Evolutionary conservation across 2,888 invertebrate genomes (phyloP).

Genomic region (Drosophila infuscata): DNA sequence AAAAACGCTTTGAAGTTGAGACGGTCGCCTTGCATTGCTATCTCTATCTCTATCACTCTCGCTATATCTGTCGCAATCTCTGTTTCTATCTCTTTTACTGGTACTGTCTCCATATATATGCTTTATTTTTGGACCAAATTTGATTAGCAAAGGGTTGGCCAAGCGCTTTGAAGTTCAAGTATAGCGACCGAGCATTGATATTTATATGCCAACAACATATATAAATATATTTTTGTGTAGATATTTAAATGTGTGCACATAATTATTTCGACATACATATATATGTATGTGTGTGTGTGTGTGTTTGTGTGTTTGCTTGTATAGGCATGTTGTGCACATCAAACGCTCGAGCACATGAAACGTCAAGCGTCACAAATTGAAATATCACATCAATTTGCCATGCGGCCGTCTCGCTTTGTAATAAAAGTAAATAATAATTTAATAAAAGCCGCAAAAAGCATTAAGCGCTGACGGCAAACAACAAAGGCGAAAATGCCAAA

Average conservation of each 20-base stretch:
- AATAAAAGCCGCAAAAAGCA: conserved; percentile 73
- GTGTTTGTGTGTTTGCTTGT: background rate
- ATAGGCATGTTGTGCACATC: conserved; percentile 18
- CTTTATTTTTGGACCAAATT: conserved; percentile 72
- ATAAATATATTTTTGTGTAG: conserved; percentile 6
- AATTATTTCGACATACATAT: conserved; percentile 4
- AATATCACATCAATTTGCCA: conserved; percentile 77
- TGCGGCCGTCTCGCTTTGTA: conserved; percentile 75
- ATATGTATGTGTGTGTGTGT: background rate
- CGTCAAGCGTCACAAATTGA: conserved; percentile 73
- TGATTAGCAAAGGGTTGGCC: conserved; percentile 75
- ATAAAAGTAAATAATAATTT: conserved; percentile 81
- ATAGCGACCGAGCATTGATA: conserved; percentile 62
- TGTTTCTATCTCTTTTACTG: conserved; percentile 2
- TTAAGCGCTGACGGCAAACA: conserved; percentile 73
- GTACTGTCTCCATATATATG: conserved; percentile 17
- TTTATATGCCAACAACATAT: conserved; percentile 28
- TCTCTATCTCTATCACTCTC: conserved; percentile 10
- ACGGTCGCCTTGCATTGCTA: conserved; percentile 38
- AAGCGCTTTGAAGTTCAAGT: conserved; percentile 75
- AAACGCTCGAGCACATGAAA: conserved; percentile 46
- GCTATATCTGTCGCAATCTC: conserved; percentile 5
- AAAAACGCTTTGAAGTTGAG: conserved; percentile 66
- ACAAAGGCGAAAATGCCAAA: conserved; percentile 65
- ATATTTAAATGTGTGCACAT: background rate